Conservation (phyloP, 2,113 vertebrate genomes). For the Opisthocomus hoazin region DNA sequence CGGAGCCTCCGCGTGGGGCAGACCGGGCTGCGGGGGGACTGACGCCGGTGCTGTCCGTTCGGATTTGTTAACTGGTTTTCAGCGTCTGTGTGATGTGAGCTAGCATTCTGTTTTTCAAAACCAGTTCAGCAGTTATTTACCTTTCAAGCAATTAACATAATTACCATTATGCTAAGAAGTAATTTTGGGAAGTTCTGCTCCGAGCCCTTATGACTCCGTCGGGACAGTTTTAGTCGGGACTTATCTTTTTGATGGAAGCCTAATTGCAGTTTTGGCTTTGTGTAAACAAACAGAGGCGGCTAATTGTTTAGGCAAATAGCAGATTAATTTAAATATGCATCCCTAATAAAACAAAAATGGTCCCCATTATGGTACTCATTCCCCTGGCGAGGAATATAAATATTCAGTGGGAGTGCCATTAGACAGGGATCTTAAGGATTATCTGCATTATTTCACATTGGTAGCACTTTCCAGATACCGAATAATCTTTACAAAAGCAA, state of each 20-base stretch:
- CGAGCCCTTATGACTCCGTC: slow-evolving; percentile 68
- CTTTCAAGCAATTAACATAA: slow-evolving; percentile 80
- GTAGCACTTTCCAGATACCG: slow-evolving; percentile 74
- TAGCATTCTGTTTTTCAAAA: slow-evolving; percentile 38
- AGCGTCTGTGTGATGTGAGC: background rate
- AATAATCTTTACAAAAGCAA: slow-evolving; percentile 78
- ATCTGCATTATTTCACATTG: slow-evolving; percentile 74
- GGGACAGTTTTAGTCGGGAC: slow-evolving; percentile 79
- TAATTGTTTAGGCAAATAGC: slow-evolving; percentile 87
- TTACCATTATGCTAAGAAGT: slow-evolving; percentile 80
- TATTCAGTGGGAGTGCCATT: slow-evolving; percentile 79
- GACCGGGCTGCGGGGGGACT: background rate
- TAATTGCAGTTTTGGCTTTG: slow-evolving; percentile 84
- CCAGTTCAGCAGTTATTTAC: slow-evolving; percentile 80
- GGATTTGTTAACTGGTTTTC: slow-evolving; percentile 35
- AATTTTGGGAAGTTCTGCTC: slow-evolving; percentile 78
- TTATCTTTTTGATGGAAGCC: slow-evolving; percentile 80
- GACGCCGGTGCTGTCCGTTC: background rate
- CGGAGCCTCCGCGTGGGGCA: background rate
- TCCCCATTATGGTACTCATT: slow-evolving; percentile 77
- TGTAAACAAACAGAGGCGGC: slow-evolving; percentile 74
- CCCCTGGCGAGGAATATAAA: slow-evolving; percentile 78
- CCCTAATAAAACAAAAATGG: slow-evolving; percentile 83
- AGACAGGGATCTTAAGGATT: slow-evolving; percentile 76
- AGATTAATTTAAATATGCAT: slow-evolving; percentile 89